Base-by-base conservation (phyloP, 2,797 vertebrate species). In the Meriones psammophilus region DNA sequence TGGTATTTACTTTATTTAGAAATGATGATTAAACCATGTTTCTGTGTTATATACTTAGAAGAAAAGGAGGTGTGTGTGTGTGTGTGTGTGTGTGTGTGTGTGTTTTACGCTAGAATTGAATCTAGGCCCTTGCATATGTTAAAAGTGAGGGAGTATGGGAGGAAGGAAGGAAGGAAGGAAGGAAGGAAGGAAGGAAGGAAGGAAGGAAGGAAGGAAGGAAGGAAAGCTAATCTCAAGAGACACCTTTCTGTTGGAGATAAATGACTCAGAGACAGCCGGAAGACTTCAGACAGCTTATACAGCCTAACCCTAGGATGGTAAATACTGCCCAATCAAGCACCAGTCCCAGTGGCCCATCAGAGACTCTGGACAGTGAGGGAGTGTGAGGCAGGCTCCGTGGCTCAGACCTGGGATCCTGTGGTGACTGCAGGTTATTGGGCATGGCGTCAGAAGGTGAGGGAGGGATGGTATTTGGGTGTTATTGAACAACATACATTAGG, bases 241-340 rank as follows among this genome's bases (percentile, higher is more conserved):
- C 58, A 39, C 1, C 60, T 88, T 26, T 26, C 62, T 10, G 2
- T 78, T 80, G 76, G 77, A 94, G 95, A 87, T 68, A 54, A 15
- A 24, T 46, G 89, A 36, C 69, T 33, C 14, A 54, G n/a, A 60
- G 28, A 56, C 8, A 81, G 24, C 81, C 3, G 84, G 8, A 95
- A 74, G 69, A 94, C 94, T 94, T 24, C 74, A 71, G 28, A 86
- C 2, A 88, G 42, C 81, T 89, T 86, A 54, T 50, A 74, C 28
- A 64, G 76, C 8, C 42, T 94, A 54, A 95, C 56, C 46, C 39
- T 13, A 68, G 42, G 26, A 30, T 46, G 5, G 39, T 39, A 81
- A 89, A 87, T 66, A 26, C 73, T 66, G 89, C 87, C 26, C 58
- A 64, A 83, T 89, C 10, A 93, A 62, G 12, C 42, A 15, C 22